Evolutionary conservation across 2,888 invertebrate species (phyloP).

Genomic region (Epicampocera succincta): DNA sequence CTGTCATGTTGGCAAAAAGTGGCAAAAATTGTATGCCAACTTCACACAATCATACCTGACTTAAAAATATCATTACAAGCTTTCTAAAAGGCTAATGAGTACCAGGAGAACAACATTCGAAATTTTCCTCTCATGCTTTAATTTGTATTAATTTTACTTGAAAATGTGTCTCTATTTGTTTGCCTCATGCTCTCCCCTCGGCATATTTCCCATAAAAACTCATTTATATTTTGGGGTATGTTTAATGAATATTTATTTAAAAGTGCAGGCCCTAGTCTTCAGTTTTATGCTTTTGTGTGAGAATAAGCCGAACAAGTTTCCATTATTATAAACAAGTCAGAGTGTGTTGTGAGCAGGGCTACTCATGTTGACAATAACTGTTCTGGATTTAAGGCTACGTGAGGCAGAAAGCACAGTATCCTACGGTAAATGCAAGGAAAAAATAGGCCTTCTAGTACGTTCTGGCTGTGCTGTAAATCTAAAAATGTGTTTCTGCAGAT

Average conservation of each 20-base stretch:
- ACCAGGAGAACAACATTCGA: too few species aligned
- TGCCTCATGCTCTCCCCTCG: slow-evolving; percentile 8
- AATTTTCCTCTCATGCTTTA: too few species aligned
- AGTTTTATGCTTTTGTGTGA: background rate
- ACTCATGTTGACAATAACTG: slow-evolving; percentile 62
- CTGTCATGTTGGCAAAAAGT: too few species aligned
- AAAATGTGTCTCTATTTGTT: background rate
- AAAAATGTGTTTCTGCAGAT: too few species aligned
- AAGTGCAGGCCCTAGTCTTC: background rate
- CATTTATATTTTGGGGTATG: background rate
- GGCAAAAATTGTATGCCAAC: too few species aligned
- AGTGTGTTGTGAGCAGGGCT: slow-evolving; percentile 11
- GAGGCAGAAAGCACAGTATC: slow-evolving; percentile 15
- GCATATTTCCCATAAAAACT: background rate
- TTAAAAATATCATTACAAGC: too few species aligned
- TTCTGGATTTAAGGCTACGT: slow-evolving; percentile 53
- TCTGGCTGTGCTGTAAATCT: too few species aligned
- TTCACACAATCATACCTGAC: too few species aligned
- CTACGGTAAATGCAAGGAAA: too few species aligned
- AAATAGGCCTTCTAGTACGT: too few species aligned
- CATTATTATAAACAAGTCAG: slow-evolving; percentile 15
- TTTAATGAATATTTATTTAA: slow-evolving; percentile 6
- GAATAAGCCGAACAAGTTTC: slow-evolving; percentile 14
- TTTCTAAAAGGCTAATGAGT: too few species aligned
- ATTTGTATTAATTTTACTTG: background rate